Evolutionary conservation across 2,797 vertebrate genomes (phyloP).

Genomic region (Pangasius macronema): DNA sequence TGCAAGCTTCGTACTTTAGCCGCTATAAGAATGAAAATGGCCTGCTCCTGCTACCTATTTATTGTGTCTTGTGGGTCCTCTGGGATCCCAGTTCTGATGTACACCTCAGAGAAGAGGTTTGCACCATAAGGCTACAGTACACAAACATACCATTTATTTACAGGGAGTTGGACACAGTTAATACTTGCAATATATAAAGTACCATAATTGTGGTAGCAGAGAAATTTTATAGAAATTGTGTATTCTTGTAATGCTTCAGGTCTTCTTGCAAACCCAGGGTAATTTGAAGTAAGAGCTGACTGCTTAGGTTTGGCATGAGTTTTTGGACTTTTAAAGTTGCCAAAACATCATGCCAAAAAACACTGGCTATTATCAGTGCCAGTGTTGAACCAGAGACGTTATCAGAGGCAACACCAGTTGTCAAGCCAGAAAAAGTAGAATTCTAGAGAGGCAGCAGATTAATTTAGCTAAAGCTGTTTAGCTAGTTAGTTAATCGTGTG

Average conservation of each 20-base stretch:
- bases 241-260: neutral
- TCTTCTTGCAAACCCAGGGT: neutral
- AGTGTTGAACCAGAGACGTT: neutral
- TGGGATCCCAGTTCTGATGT: too few relatives aligned
- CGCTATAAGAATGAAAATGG: too few relatives aligned
- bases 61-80: too few relatives aligned
- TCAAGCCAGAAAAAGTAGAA: neutral
- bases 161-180: neutral
- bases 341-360: neutral
- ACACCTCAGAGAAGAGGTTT: too few relatives aligned
- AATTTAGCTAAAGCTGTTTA: neutral
- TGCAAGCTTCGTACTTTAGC: too few relatives aligned
- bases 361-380: neutral
- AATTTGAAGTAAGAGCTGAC: neutral
- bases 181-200: neutral
- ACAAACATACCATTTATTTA: too few relatives aligned
- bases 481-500: neutral
- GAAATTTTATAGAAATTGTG: neutral
- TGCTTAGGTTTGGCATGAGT: too few relatives aligned
- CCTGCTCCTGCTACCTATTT: too few relatives aligned
- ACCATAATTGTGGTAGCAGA: neutral
- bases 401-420: neutral
- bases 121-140: too few relatives aligned
- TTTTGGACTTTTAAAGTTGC: too few relatives aligned
- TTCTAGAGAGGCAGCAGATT: too few relatives aligned